phyloP scores from a whole-genome alignment of 1,140 invertebrate genomes.

The Argopecten irradians region DNA sequence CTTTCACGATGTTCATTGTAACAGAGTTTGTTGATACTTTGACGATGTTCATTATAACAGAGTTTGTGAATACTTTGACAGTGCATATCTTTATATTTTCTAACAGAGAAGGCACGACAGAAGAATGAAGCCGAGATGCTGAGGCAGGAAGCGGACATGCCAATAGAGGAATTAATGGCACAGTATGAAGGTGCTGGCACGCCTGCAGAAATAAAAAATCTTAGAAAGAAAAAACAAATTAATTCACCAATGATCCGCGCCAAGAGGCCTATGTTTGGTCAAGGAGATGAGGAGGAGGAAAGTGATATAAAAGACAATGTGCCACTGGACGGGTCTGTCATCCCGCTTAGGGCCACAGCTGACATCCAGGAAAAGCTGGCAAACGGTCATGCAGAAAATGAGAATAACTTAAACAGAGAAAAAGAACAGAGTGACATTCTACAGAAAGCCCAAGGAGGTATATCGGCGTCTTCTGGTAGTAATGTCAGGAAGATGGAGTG shows the following conservation, averaged over 20 bases:
- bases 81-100: conserved; percentile 35
- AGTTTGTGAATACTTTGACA: conserved; percentile 5
- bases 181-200: conserved; percentile 78
- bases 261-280: conserved; percentile 51
- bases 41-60: no score
- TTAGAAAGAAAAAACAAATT: conserved; percentile 54
- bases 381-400: conserved; percentile 72
- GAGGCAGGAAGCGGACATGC: conserved; percentile 89
- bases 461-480: background rate
- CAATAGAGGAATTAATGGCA: conserved; percentile 86
- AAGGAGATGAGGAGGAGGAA: conserved; percentile 26
- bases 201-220: conserved; percentile 33
- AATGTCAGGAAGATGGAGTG: background rate
- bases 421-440: conserved; percentile 57
- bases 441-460: conserved; percentile 23
- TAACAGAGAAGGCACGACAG: conserved; percentile 37
- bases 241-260: conserved; percentile 65
- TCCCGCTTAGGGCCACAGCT: background rate
- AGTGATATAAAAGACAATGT: conserved; percentile 23
- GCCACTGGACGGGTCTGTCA: background rate
- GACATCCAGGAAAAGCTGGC: conserved; percentile 57
- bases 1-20: no score
- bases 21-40: no score
- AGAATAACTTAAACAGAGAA: conserved; percentile 71
- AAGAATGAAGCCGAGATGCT: conserved; percentile 79